Evolutionary conservation across 2,888 invertebrate species (phyloP).

Genomic region (Cylindroiulus punctatus): DNA sequence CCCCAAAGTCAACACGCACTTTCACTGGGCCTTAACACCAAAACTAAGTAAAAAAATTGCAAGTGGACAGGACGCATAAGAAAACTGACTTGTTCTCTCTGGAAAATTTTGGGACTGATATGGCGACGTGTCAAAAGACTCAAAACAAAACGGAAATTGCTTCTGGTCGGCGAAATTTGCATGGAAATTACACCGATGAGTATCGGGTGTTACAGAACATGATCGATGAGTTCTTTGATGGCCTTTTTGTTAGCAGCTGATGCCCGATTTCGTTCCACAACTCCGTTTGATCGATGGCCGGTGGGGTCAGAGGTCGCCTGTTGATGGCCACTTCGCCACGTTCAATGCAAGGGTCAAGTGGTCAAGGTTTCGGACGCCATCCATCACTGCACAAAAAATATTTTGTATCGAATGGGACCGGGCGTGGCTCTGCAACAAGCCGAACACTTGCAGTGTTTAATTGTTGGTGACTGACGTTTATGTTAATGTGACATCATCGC

Average conservation of each 20-base stretch:
- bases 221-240: neutral
- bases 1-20: too few species aligned
- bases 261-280: neutral
- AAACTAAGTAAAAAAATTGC: too few species aligned
- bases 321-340: neutral
- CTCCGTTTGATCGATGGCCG: neutral
- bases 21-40: too few species aligned
- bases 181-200: neutral
- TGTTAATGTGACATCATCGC: too few species aligned
- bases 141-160: neutral
- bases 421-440: too few species aligned
- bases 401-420: neutral
- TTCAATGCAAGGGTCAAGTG: neutral
- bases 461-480: neutral
- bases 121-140: too few species aligned
- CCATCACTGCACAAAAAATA: neutral
- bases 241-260: neutral
- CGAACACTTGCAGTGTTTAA: neutral
- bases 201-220: neutral
- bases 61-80: too few species aligned
- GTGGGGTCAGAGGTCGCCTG: neutral
- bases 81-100: too few species aligned
- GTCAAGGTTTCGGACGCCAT: neutral
- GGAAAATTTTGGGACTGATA: too few species aligned
- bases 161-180: neutral